Conservation (phyloP, 1,140 invertebrate genomes). For the Rhopalosiphum maidis region DNA sequence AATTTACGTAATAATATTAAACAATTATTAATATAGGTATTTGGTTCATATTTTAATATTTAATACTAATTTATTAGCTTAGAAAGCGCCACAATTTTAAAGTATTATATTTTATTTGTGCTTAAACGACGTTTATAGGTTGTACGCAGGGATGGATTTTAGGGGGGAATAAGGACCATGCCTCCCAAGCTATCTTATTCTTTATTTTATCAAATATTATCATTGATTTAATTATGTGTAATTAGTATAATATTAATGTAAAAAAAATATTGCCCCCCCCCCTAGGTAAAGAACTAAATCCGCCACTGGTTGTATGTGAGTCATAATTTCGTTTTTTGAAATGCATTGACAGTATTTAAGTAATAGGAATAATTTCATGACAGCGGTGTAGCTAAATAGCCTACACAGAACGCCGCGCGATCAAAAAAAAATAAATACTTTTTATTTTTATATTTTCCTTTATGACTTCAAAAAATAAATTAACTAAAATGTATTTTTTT, state of each 20-base stretch:
- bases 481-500: no score
- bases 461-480: neutral
- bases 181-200: no score
- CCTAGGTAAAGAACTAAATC: no score
- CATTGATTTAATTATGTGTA: no score
- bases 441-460: neutral
- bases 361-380: neutral
- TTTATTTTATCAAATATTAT: no score
- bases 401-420: neutral
- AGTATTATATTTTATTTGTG: neutral
- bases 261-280: no score
- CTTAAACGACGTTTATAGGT: neutral
- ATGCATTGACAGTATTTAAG: neutral
- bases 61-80: neutral
- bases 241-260: no score
- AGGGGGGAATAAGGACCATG: no score
- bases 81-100: neutral
- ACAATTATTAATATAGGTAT: neutral
- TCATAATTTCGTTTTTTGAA: neutral
- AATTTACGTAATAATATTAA: neutral
- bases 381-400: neutral
- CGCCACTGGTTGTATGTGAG: neutral
- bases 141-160: neutral
- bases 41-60: neutral
- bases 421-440: neutral